Evolutionary conservation across 2,797 vertebrate genomes (phyloP).

Genomic region (Phoebastria nigripes): DNA sequence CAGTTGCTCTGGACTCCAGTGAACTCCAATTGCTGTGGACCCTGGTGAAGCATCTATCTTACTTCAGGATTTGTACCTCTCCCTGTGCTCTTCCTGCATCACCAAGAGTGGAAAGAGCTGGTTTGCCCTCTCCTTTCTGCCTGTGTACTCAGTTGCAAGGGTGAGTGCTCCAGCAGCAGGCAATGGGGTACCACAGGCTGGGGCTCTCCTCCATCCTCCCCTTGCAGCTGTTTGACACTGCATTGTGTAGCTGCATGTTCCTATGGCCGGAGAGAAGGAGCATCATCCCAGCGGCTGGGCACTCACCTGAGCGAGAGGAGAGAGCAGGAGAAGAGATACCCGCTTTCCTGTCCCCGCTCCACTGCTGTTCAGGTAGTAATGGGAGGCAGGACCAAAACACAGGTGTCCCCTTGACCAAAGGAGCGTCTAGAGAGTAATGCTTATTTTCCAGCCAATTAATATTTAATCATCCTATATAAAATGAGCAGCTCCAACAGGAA

Average conservation of each 20-base stretch:
- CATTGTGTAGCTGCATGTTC: background rate
- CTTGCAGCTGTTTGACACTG: background rate
- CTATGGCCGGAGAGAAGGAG: background rate
- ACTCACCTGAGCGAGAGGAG: background rate
- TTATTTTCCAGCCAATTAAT: background rate
- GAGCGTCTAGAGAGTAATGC: background rate
- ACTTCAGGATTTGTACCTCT: background rate
- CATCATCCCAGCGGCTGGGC: rapidly evolving
- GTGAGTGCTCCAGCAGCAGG: background rate
- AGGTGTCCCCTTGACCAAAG: background rate
- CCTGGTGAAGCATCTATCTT: background rate
- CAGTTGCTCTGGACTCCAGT: background rate
- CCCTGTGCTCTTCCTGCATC: background rate
- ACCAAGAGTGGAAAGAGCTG: background rate
- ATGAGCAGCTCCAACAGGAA: background rate
- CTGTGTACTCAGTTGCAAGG: rapidly evolving
- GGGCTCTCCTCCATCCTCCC: background rate
- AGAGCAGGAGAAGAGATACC: background rate
- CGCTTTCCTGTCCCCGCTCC: background rate
- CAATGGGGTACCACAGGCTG: rapidly evolving
- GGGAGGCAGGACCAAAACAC: background rate
- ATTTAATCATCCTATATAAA: background rate
- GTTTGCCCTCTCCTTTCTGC: background rate
- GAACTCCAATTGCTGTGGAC: background rate
- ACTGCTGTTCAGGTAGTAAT: background rate